Evolutionary conservation across 2,888 invertebrate species (phyloP), one percentile per base, ranked within the genome.

Genomic region (Drosophila bunnanda): DNA sequence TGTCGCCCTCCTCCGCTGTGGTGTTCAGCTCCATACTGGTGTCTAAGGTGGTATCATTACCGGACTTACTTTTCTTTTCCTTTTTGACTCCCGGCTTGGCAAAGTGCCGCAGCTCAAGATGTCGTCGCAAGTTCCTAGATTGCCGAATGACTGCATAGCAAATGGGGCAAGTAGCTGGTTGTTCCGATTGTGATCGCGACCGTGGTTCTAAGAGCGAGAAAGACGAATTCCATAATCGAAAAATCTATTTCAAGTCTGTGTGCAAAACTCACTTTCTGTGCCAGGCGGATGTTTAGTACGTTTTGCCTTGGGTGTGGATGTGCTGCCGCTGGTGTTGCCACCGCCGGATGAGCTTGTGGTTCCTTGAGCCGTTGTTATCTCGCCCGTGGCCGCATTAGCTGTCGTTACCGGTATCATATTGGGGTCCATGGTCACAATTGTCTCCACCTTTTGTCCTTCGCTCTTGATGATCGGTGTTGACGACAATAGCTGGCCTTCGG

Each of bases 141-240:
- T 94, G 94, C 69, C 94, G 92, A 38, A 94, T 92, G 54, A 94
- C 93, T 56, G 94, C 94, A 75, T 94, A 94, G 77, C 94, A 94
- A 34, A 94, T 92, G 30, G 94, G 94, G 91, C 94, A 94, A 52
- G 93, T 93, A 25, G 94, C 94, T 38, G 94, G 94, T 90, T 94
- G 94, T 86, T 94, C 94, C 13, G 94, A 94, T 77, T 94, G 94
- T 25, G 94, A 94, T 62, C 94, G 93, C 57, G 93, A 92, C 78
- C 94, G 93, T 32, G 93, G 93, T 76, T 93, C 92, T 93, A 46
- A 2, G 8, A 60, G 17, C 4, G 12, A 4, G 4, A 15, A 13
- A 30, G 20, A 9, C 2, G 28, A 38, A 25, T 22, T 25, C 17
- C 28, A 53, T 52, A 9, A 52, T 5, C 15, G 3, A 52, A 22